Conservation (phyloP, 2,888 invertebrate genomes). For the Trissolcus brochymenae region DNA sequence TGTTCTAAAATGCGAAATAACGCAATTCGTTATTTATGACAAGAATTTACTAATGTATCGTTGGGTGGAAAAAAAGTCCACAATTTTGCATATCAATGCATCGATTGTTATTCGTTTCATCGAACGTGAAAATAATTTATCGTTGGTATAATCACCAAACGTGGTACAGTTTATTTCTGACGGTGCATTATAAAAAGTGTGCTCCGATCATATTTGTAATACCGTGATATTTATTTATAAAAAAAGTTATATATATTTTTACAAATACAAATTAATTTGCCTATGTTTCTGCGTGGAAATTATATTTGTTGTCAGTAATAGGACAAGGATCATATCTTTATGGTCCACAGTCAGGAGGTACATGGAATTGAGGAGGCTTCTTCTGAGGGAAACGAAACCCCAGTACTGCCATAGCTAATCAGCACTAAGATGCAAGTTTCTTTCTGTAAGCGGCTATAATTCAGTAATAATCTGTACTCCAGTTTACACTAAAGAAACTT, state of each 20-base stretch:
- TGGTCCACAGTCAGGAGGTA: slow-evolving; percentile 63
- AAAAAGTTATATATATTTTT: neutral
- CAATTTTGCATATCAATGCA: too few species aligned
- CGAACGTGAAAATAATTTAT: too few species aligned
- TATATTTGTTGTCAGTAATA: slow-evolving; percentile 63
- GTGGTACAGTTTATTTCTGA: too few species aligned
- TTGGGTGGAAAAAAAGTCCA: too few species aligned
- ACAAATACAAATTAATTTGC: slow-evolving; percentile 63
- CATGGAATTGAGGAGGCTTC: slow-evolving; percentile 67
- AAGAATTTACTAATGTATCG: too few species aligned
- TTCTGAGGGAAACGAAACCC: slow-evolving; percentile 67
- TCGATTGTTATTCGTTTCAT: too few species aligned
- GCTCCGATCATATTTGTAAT: too few species aligned
- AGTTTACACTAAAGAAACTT: slow-evolving; percentile 32
- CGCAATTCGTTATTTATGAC: too few species aligned
- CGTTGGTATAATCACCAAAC: too few species aligned
- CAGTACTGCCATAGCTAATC: slow-evolving; percentile 70
- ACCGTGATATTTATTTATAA: too few species aligned
- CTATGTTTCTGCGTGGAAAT: slow-evolving; percentile 66
- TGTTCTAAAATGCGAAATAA: too few species aligned
- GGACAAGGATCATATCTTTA: slow-evolving; percentile 68
- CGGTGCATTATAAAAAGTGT: too few species aligned
- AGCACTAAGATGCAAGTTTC: slow-evolving; percentile 66
- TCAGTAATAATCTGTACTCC: slow-evolving; percentile 41
- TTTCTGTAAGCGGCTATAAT: slow-evolving; percentile 19